Evolutionary conservation across 1,140 invertebrate species (phyloP).

Genomic region (Tyrophagus putrescentiae): DNA sequence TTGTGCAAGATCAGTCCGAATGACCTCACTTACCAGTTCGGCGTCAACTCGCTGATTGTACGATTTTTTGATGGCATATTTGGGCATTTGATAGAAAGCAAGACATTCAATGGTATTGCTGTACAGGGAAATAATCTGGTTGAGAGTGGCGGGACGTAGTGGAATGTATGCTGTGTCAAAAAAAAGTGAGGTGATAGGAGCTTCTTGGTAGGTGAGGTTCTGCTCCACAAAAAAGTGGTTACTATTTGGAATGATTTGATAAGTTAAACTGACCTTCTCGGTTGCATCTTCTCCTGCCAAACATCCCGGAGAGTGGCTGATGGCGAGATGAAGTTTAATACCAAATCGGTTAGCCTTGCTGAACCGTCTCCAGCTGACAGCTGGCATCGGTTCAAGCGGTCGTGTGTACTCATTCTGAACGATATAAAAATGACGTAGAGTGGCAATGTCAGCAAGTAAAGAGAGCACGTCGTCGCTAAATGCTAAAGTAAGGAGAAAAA

Average conservation of each 20-base stretch:
- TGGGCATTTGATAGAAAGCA: slow-evolving; percentile 47
- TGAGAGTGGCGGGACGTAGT: slow-evolving; percentile 36
- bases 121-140: slow-evolving; percentile 44
- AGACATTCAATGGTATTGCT: slow-evolving; percentile 41
- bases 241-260: too few relatives aligned
- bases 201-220: slow-evolving; percentile 23
- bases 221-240: too few relatives aligned
- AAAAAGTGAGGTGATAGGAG: slow-evolving; percentile 50
- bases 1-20: neutral
- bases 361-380: slow-evolving; percentile 33
- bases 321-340: too few relatives aligned
- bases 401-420: slow-evolving; percentile 53
- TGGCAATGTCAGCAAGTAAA: slow-evolving; percentile 36
- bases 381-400: slow-evolving; percentile 24
- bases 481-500: slow-evolving; percentile 35
- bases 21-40: slow-evolving; percentile 35
- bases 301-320: too few relatives aligned
- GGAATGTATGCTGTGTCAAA: slow-evolving; percentile 45
- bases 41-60: slow-evolving; percentile 51
- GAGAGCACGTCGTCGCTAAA: slow-evolving; percentile 57
- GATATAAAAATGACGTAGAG: slow-evolving; percentile 53
- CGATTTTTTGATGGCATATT: slow-evolving; percentile 41
- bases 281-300: too few relatives aligned
- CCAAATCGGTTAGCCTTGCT: too few relatives aligned
- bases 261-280: too few relatives aligned